A percentile compares a stretch with the other conserved stretches of the same genome.
Evolutionary conservation across 2,888 invertebrate genomes (phyloP).

Genomic region (Beris morrisii): DNA sequence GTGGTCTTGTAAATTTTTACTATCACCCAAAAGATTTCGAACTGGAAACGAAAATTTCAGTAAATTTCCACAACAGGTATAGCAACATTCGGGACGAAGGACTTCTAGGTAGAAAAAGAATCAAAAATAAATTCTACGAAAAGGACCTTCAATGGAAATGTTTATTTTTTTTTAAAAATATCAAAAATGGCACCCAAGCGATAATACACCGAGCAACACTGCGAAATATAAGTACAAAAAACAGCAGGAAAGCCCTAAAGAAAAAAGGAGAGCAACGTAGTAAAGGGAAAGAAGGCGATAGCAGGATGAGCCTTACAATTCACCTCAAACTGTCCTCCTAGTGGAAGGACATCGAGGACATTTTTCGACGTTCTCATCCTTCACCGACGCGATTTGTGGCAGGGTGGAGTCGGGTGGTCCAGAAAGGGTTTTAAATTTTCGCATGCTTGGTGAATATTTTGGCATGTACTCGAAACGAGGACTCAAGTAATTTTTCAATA

Average conservation of each 20-base stretch:
- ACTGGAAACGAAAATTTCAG: slow-evolving; percentile 25
- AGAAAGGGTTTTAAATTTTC: slow-evolving; percentile 24
- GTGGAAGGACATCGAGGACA: slow-evolving; percentile 1
- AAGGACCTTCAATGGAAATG: slow-evolving; percentile 26
- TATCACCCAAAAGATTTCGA: slow-evolving; percentile 28
- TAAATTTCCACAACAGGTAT: slow-evolving; percentile 7
- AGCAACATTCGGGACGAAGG: background rate
- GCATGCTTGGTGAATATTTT: slow-evolving; percentile 35
- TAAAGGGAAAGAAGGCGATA: slow-evolving; percentile 22
- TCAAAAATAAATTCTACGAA: slow-evolving; percentile 1
- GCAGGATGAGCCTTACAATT: background rate
- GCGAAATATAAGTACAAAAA: slow-evolving; percentile 25
- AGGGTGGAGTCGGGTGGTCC: background rate
- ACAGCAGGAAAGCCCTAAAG: background rate
- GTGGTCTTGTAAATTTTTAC: background rate
- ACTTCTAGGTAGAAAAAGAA: no score
- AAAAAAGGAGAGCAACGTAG: slow-evolving; percentile 5
- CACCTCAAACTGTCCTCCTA: background rate
- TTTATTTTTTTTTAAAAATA: slow-evolving; percentile 20
- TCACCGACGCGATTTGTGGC: background rate
- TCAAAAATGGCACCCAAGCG: slow-evolving; percentile 33
- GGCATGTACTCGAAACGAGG: slow-evolving; percentile 10
- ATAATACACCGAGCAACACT: slow-evolving; percentile 32
- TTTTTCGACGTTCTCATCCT: slow-evolving; percentile 10
- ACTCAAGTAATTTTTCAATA: slow-evolving; percentile 34